phyloP scores from a whole-genome alignment of 2,797 vertebrate species.

The Halcyon chelicuti region DNA sequence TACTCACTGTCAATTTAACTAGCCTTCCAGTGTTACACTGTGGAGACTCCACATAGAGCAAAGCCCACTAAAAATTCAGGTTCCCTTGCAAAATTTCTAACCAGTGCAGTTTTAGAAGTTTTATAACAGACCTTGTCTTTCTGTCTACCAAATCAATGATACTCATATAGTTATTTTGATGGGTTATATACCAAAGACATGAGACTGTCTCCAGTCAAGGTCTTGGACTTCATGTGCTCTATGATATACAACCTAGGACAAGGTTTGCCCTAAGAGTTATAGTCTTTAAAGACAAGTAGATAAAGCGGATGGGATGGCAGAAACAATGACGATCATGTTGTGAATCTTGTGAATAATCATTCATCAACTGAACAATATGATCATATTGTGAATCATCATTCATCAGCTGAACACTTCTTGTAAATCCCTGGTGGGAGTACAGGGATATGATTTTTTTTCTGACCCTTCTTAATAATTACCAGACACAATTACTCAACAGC shows the following conservation, averaged over 20 bases:
- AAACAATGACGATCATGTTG: not conserved
- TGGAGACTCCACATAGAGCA: not conserved
- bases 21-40: not conserved
- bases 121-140: not conserved
- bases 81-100: not conserved
- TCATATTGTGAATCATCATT: too few relatives aligned
- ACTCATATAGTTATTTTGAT: not conserved
- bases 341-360: too few relatives aligned
- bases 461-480: not conserved
- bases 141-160: not conserved
- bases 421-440: not conserved
- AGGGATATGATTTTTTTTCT: not conserved
- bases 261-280: not conserved
- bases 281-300: not conserved
- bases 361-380: too few relatives aligned
- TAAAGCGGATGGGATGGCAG: not conserved
- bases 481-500: not conserved
- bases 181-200: not conserved
- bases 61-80: not conserved
- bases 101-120: not conserved
- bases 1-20: not conserved
- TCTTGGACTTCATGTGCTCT: not conserved
- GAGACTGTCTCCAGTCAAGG: not conserved
- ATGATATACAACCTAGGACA: not conserved
- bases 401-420: not conserved